phyloP scores from a whole-genome alignment of 2,888 invertebrate species.

The Andrena haemorrhoa region DNA sequence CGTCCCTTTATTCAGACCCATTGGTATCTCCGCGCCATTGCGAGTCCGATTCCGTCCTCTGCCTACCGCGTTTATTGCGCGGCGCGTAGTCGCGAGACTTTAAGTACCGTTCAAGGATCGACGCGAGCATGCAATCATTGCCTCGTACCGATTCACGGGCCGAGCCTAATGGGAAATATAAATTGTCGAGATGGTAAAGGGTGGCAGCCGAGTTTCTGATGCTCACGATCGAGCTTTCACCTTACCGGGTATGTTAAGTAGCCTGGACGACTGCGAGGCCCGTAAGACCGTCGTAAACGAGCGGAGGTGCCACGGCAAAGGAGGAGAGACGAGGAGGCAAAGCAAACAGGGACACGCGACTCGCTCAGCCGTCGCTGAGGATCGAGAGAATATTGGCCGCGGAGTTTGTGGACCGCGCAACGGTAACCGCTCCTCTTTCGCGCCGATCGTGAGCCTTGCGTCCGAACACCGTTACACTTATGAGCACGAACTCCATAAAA shows the following conservation, averaged over 20 bases:
- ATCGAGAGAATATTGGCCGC: conserved; percentile 52
- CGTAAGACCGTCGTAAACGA: conserved; percentile 10
- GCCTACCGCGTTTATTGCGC: not conserved
- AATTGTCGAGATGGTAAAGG: conserved; percentile 7
- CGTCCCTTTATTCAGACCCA: not conserved
- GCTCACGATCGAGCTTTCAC: conserved; percentile 5
- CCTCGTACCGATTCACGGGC: not conserved
- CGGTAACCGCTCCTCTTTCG: conserved; percentile 77
- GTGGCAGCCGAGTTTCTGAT: not conserved
- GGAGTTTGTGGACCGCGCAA: conserved; percentile 83
- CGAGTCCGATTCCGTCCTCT: not conserved
- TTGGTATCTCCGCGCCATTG: not conserved
- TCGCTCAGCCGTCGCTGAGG: conserved; percentile 20
- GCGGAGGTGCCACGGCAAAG: not conserved
- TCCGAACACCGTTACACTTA: conserved; percentile 83
- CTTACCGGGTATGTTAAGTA: conserved; percentile 13
- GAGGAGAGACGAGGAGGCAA: conserved; percentile 25
- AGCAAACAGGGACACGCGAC: conserved; percentile 66
- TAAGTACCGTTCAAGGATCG: conserved; percentile 11
- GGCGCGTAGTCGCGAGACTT: not conserved
- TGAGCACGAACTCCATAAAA: conserved; percentile 74
- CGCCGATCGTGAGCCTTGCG: conserved; percentile 70
- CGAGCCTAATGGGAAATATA: conserved; percentile 1
- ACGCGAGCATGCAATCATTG: not conserved
- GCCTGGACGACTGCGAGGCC: conserved; percentile 6